Base-by-base conservation (phyloP, 2,888 invertebrate genomes). In the Phrixothrix hirtus region DNA sequence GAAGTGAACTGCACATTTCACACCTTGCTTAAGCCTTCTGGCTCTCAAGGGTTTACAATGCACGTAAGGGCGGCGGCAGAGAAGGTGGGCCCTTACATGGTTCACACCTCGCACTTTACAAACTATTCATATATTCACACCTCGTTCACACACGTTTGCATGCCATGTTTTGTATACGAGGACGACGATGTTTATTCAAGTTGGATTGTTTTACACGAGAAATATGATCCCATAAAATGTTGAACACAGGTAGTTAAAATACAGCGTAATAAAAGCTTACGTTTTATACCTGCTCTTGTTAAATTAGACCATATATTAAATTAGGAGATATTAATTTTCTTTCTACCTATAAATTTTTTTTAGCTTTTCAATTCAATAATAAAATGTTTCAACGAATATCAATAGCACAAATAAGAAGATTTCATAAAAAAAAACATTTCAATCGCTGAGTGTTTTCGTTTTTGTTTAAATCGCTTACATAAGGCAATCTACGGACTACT, bases 1-100 rank as follows among this genome's bases (percentile, higher is more conserved):
- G 47, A 44, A 50, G 45, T 41, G 47, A 47, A 47, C 51, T 50
- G 42, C 46, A 45, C 44, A 45, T 49, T 60, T 58, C 57, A 57
- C 60, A 60, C 58, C 57, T 60, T 57, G 58, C 60, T 60, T 57
- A 60, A 58, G 56, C 58, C 55, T 57, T 58, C 47, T 34, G 38
- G 29, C 51, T 46, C 47, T 55, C 47, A 49, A 44, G 54, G 45
- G 32, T 42, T 44, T 47, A 53, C 50, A 50, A 43, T 55, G 45
- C 29, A 50, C 42, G 55, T 55, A 47, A 48, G 55, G 55, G 51
- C 53, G 54, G 54, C 54, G 49, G 55, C 50, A 50, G 43, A 39
- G 46, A 52, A 56, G 60, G 60, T 60, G 60, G 53, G 49, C 55
- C 53, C 51, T 55, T 51, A 46, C 50, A 53, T 48, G 42, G 57